These are phyloP conservation scores for Hirtodrosophila alboralis DNA, from an alignment of 2,888 invertebrate genomes.

Conservation along the genomic window DNA sequence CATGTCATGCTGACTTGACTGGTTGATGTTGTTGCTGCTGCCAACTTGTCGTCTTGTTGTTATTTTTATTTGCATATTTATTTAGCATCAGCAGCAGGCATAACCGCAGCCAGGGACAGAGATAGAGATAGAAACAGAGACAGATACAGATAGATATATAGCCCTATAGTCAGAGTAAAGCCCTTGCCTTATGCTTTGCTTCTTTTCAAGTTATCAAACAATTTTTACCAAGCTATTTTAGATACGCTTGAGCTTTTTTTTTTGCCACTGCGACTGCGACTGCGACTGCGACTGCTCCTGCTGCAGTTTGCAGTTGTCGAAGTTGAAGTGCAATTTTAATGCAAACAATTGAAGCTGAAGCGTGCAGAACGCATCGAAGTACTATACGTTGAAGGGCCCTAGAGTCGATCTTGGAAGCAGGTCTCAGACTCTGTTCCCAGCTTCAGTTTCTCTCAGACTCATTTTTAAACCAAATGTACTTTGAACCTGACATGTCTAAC, in stretches of 20 bases:
- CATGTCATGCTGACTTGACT: slow-evolving; percentile 61
- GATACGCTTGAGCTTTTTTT: slow-evolving; percentile 56
- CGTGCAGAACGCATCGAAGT: slow-evolving; percentile 66
- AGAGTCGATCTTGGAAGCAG: slow-evolving; percentile 35
- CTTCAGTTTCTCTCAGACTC: slow-evolving; percentile 22
- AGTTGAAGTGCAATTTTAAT: slow-evolving; percentile 76
- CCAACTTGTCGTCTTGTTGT: slow-evolving; percentile 55
- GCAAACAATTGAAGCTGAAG: slow-evolving; percentile 77
- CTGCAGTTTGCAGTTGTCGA: slow-evolving; percentile 70
- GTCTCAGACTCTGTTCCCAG: slow-evolving; percentile 2
- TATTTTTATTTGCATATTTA: slow-evolving; percentile 72
- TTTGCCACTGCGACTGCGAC: slow-evolving; percentile 37
- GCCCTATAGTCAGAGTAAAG: background rate
- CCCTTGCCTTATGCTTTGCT: slow-evolving; percentile 44
- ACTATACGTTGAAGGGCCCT: slow-evolving; percentile 22
- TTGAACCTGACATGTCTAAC: slow-evolving; percentile 24
- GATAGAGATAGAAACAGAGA: slow-evolving; percentile 7
- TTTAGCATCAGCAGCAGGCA: slow-evolving; percentile 46
- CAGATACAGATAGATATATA: slow-evolving; percentile 12
- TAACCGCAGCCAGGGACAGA: slow-evolving; percentile 15
- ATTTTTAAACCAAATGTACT: slow-evolving; percentile 34
- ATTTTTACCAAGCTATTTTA: slow-evolving; percentile 67
- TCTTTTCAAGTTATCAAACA: slow-evolving; percentile 68
- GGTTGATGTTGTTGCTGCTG: slow-evolving; percentile 30
- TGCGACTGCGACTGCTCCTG: slow-evolving; percentile 39